phyloP scores from a whole-genome alignment of 2,797 vertebrate species.

The Crenuchus spilurus region DNA sequence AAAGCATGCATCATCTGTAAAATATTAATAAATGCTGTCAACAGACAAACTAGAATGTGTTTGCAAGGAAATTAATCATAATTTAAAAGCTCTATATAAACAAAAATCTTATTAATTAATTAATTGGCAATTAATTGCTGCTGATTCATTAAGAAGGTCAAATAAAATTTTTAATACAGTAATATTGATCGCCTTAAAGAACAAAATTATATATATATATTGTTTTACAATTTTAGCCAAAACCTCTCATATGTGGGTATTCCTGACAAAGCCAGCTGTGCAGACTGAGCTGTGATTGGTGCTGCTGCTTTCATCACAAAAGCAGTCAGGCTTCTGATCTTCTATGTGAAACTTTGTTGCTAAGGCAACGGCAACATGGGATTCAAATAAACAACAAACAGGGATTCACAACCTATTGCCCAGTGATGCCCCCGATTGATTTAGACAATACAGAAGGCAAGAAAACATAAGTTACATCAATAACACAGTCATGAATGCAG shows the following conservation, averaged over 20 bases:
- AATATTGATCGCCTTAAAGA: too few species aligned
- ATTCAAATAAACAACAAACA: conserved; percentile 45
- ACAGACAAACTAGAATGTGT: too few species aligned
- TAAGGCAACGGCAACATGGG: conserved; percentile 36
- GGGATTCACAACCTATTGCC: conserved; percentile 14
- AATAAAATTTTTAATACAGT: too few species aligned
- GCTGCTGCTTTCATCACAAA: conserved; percentile 24
- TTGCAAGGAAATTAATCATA: too few species aligned
- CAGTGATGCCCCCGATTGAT: conserved; percentile 15
- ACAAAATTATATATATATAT: too few species aligned
- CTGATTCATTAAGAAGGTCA: too few species aligned
- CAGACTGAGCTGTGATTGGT: conserved; percentile 16
- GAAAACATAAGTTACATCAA: conserved; percentile 13
- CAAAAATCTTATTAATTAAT: too few species aligned
- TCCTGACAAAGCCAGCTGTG: background rate
- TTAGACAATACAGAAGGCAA: conserved; percentile 20
- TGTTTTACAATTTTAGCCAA: too few species aligned
- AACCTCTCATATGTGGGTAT: background rate
- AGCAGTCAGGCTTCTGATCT: conserved; percentile 1
- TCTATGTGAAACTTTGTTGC: conserved; percentile 27
- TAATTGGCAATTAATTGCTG: too few species aligned
- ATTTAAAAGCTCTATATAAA: too few species aligned
- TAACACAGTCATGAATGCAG: background rate
- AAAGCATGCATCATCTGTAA: too few species aligned
- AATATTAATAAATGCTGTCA: too few species aligned